These are phyloP conservation scores for Drosophila asahinai DNA, from an alignment of 1,140 invertebrate genomes.

Conservation along the genomic window DNA sequence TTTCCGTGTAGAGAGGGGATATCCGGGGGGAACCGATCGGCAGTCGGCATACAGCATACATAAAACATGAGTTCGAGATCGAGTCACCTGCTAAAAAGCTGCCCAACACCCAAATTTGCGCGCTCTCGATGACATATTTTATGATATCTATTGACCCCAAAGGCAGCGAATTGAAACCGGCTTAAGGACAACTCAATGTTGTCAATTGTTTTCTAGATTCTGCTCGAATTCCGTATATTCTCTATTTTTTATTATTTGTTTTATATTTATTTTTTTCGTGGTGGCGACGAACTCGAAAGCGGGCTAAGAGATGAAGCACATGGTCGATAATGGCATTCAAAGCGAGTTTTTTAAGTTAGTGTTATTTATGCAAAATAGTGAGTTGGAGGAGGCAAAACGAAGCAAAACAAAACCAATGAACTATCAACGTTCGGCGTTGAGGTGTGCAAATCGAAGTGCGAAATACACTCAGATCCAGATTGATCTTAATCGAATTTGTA, in stretches of 20 bases:
- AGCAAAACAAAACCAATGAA: conserved; percentile 35
- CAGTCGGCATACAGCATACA: conserved; percentile 24
- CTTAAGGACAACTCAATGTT: conserved; percentile 69
- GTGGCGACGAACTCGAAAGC: conserved; percentile 66
- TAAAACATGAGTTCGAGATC: conserved; percentile 41
- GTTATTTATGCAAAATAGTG: conserved; percentile 74
- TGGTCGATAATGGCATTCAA: conserved; percentile 64
- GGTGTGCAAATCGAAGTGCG: conserved; percentile 12
- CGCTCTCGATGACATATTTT: conserved; percentile 47
- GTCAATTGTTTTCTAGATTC: conserved; percentile 52
- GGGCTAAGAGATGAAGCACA: conserved; percentile 43
- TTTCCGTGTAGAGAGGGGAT: conserved; percentile 22
- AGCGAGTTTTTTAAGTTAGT: conserved; percentile 79
- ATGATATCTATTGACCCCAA: conserved; percentile 76
- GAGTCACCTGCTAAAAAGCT: conserved; percentile 6
- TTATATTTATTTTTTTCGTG: conserved; percentile 11
- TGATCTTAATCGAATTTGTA: background rate
- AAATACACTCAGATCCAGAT: background rate
- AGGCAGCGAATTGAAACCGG: conserved; percentile 51
- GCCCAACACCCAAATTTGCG: conserved; percentile 13
- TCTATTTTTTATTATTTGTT: background rate
- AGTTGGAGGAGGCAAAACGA: conserved; percentile 23
- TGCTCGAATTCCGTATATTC: conserved; percentile 51
- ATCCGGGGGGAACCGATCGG: background rate
- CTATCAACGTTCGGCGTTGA: background rate